Evolutionary conservation across 92 coral and sea anemone species (phyloP).

Genomic region (Umimayanthus kanabou): DNA sequence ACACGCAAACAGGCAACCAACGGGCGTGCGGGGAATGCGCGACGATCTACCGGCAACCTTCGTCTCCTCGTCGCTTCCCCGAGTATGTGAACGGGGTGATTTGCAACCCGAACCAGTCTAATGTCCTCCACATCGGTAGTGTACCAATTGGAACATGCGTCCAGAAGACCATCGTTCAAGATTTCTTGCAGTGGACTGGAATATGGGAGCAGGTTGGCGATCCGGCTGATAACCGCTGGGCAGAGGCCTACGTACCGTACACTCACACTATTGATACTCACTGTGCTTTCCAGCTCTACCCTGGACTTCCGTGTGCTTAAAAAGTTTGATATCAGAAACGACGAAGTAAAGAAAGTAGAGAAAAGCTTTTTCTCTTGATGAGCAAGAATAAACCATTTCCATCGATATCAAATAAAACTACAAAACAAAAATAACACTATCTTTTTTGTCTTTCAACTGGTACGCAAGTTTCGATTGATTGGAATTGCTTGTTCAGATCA

Average conservation of each 20-base stretch:
- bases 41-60: neutral
- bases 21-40: neutral
- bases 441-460: too few relatives aligned
- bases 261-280: neutral
- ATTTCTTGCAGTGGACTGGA: neutral
- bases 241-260: neutral
- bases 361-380: too few relatives aligned
- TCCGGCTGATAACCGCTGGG: neutral
- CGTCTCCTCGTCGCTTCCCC: neutral
- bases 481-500: too few relatives aligned
- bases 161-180: neutral
- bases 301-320: neutral
- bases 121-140: too few relatives aligned
- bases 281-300: neutral
- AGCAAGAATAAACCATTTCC: too few relatives aligned
- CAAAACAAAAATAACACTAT: too few relatives aligned
- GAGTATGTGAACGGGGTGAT: neutral
- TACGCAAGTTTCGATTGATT: too few relatives aligned
- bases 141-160: neutral
- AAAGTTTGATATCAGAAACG: too few relatives aligned
- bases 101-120: neutral
- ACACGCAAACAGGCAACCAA: neutral
- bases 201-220: neutral
- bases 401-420: too few relatives aligned
- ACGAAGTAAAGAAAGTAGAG: too few relatives aligned